Evolutionary conservation across 1,140 invertebrate species (phyloP).

Genomic region (Medauroidea extradentata): DNA sequence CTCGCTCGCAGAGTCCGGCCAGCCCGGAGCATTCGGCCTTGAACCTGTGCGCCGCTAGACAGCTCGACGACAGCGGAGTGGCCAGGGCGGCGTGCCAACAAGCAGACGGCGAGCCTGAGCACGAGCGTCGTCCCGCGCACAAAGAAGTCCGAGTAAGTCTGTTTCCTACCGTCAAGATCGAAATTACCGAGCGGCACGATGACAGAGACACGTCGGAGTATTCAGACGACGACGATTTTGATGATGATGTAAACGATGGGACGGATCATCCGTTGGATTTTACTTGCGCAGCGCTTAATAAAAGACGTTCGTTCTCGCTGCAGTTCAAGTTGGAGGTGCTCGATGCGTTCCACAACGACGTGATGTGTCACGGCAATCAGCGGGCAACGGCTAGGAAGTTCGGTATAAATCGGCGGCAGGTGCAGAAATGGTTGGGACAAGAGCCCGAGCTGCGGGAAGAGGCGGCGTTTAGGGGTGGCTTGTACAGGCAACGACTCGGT

Average conservation of each 20-base stretch:
- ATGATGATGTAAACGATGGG: conserved; percentile 17
- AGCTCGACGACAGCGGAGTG: conserved; percentile 42
- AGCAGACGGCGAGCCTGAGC: neutral
- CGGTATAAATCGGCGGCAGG: conserved; percentile 57
- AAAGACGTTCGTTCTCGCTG: conserved; percentile 49
- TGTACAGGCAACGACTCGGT: conserved; percentile 40
- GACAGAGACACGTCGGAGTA: conserved; percentile 12
- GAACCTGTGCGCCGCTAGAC: conserved; percentile 47
- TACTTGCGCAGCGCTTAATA: conserved; percentile 34
- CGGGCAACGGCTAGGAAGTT: conserved; percentile 57
- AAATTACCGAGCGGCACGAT: conserved; percentile 18
- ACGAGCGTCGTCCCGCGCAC: neutral
- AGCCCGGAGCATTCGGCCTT: conserved; percentile 40
- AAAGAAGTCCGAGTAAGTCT: conserved; percentile 12
- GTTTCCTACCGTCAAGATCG: conserved; percentile 13
- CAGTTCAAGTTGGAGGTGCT: conserved; percentile 50
- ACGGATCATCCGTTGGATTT: conserved; percentile 30
- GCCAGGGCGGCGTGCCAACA: conserved; percentile 11
- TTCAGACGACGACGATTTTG: conserved; percentile 20
- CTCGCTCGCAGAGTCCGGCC: conserved; percentile 39
- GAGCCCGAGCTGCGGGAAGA: conserved; percentile 47
- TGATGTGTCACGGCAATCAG: conserved; percentile 53
- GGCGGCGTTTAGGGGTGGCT: conserved; percentile 31
- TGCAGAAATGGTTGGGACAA: conserved; percentile 58
- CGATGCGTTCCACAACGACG: conserved; percentile 49